Base-by-base conservation (phyloP, 2,113 vertebrate species). In the Junco hyemalis region DNA sequence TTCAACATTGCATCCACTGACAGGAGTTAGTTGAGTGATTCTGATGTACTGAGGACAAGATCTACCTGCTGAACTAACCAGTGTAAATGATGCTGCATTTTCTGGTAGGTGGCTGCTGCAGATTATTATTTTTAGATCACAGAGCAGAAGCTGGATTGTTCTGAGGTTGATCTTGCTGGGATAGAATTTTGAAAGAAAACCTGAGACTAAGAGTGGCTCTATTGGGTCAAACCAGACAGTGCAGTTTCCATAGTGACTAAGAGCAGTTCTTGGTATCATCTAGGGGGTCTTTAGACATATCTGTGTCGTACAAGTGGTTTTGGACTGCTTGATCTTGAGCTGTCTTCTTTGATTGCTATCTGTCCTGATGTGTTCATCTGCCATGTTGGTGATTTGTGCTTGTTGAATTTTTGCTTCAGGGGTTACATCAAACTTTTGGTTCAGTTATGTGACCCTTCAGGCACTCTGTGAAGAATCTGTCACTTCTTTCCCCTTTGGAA, bases 381-480 rank as follows among this genome's bases (percentile, higher is more conserved):
- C 36, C 1, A 0, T 3, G 1, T 14, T 66, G 57, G 36, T 54
- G 42, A 8, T 44, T 11, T 0, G 4, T 42, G 11, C 17, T 36
- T 47, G 23, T n/a, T 61, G 47, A 42, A 25, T 50, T 82, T 66
- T 38, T 18, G 7, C 33, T 79, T 42, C 36, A 57, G 36, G n/a
- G 57, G 20, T 61, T 61, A 12, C 11, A 42, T 70, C 10, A 51
- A 4, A 36, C 26, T 51, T 20, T 29, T 70, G 8, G 14, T 71
- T 82, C 51, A 65, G 7, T 45, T 38, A 25, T 3, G 8, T 50
- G 33, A 45, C 57, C 33, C 16, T 72, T 74, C 33, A 56, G 63
- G 26, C 45, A 25, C 20, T 50, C 29, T n/a, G 13, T 56, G 42
- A 61, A 47, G 44, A 78, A 69, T 70, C 16, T 33, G 23, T 71